Evolutionary conservation across 2,797 vertebrate genomes (phyloP), one percentile per base, ranked within the genome.

Genomic region (Rhynchonycteris naso): DNA sequence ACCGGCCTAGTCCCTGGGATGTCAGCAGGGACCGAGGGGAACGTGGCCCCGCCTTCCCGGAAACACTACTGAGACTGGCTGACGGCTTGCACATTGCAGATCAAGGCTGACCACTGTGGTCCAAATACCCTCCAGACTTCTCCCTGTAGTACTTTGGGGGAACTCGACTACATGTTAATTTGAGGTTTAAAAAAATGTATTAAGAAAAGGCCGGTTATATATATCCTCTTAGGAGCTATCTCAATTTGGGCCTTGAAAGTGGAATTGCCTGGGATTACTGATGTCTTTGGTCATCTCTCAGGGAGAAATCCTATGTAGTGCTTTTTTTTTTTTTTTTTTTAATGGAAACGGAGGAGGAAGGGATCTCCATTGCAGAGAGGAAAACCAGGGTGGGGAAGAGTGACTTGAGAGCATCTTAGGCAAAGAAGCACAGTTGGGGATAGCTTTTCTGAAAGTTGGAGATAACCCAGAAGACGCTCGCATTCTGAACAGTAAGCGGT

Each of bases 251-350:
- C 69, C 52, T 94, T 86, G 78, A 58, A 93, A 90, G 86, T 78
- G 82, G 74, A 88, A 92, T 88, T 85, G n/a, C 66, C 69, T 93
- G 91, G 66, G 30, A 93, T 88, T 90, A 28, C 54, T 88, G 65
- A 43, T 83, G 56, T 75, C 69, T 95, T 94, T 58, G 35, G 61
- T 89, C 91, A 68, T 79, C 59, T 91, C 58, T 65, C 33, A 88
- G 82, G 58, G 54, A 76, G 84, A 63, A 75, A 52, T 92, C 59
- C 52, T 89, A 0, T 72, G 7, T 81, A 47, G 63, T 7, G 2
- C 33, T 56, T 38, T 47, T 76, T 80, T 54, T 86, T 68, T 43
- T 43, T 43, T 43, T 43, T 7, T 71, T 79, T 69, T 72, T 35
- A 5, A 72, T 72, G 56, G n/a, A 91, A 28, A 13, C 47, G 4